phyloP scores from a whole-genome alignment of 1,140 invertebrate species.

The Ericerus pela region DNA sequence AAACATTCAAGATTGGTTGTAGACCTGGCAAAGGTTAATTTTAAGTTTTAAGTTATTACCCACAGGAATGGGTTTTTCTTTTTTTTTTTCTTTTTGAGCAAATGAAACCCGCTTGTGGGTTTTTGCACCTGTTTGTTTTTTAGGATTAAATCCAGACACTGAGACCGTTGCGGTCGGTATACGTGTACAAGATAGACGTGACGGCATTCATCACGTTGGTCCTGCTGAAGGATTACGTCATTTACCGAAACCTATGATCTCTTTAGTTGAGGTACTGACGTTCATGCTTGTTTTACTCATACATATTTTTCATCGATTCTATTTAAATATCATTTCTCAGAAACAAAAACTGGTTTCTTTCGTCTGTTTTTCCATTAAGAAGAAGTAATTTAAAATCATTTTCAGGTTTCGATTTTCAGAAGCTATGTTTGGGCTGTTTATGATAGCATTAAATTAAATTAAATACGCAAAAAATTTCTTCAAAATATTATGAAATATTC shows the following conservation, averaged over 20 bases:
- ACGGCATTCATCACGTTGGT: constrained; percentile 37
- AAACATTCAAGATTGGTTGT: not conserved
- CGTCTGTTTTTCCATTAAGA: no score
- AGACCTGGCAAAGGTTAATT: not conserved
- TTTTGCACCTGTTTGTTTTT: constrained; percentile 11
- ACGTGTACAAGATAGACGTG: constrained; percentile 38
- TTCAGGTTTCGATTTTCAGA: no score
- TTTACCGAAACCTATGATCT: constrained; percentile 38
- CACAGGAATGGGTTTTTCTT: constrained; percentile 16
- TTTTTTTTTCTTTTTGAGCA: constrained; percentile 4
- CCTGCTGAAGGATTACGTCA: constrained; percentile 36
- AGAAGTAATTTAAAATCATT: no score
- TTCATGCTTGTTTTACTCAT: not conserved
- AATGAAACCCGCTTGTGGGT: not conserved
- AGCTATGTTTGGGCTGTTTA: no score
- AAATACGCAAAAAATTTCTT: no score
- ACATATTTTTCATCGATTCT: not conserved
- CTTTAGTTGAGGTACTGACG: constrained; percentile 33
- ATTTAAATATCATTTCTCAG: not conserved
- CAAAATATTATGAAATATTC: no score
- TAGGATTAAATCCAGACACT: constrained; percentile 25
- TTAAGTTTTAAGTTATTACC: not conserved
- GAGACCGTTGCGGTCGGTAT: constrained; percentile 39
- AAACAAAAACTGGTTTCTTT: no score
- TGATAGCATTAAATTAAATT: no score